Evolutionary conservation across 1,140 invertebrate genomes (phyloP), one percentile per base, ranked within the genome.

Genomic region (Thalassaphorura encarpata): DNA sequence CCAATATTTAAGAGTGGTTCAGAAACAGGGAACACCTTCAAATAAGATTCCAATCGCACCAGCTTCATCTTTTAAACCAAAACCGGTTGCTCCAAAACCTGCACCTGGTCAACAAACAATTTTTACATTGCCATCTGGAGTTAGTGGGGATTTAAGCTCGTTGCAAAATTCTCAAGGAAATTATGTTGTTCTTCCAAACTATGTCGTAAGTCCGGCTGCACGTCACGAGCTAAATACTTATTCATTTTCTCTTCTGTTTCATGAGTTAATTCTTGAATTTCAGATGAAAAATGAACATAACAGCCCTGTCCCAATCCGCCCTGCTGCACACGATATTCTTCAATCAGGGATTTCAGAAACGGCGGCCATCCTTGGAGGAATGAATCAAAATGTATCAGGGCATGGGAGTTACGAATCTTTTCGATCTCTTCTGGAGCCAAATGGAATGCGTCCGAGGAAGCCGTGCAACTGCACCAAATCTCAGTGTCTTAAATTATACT

Each of bases 381-480:
- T 36, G 11, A n/a, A n/a, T 8, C 54, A 48, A 39, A 54, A 46
- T 39, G n/a, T 56, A 13, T 16, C 48, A 16, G 16, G 28, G 18
- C 56, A 36, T 54, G 56, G 46, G 60, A 64, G 54, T 42, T 50
- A 60, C 68, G 54, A 69, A 16, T 62, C 63, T 19, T 62, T 65
- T 36, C 26, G 63, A 28, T 65, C 72, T n/a, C 64, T 71, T 42
- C 66, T 77, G 21, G 80, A 81, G 64, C 73, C 80, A 2, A 82
- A 85, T 67, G 84, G 83, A 23, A 80, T 85, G 48, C 75, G 83
- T 66, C 86, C 87, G 5, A 77, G 89, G 51, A 96, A 96, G 74
- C 91, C 92, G 13, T 99, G 96, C 71, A 99, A 99, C 71, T 99
- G 96, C 74, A 98, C 92, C 33, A 98, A 97, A 75, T 98, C 94